Evolutionary conservation across 2,797 vertebrate species (phyloP).

Genomic region (Microctenopoma lineatum): DNA sequence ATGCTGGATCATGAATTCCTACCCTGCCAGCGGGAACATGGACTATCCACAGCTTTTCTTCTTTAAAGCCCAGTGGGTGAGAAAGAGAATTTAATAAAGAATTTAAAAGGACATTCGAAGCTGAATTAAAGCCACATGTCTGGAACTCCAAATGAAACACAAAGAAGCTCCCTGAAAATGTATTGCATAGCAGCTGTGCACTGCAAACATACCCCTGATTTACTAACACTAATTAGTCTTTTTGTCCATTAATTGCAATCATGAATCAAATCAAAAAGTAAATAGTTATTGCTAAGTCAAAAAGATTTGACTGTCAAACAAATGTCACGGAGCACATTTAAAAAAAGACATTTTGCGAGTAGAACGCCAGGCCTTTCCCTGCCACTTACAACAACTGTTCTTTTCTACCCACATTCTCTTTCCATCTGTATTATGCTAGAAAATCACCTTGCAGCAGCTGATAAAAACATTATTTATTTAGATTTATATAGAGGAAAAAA

Average conservation of each 20-base stretch:
- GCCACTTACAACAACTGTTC: conserved; percentile 55
- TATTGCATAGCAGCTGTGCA: not conserved
- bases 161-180: conserved; percentile 4
- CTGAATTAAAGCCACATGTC: conserved; percentile 53
- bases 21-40: conserved; percentile 62
- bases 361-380: conserved; percentile 21
- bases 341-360: conserved; percentile 28
- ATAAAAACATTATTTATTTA: conserved; percentile 68
- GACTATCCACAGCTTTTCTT: conserved; percentile 64
- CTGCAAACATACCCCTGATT: conserved; percentile 18
- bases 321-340: conserved; percentile 16
- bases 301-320: conserved; percentile 9
- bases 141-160: conserved; percentile 31
- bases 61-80: conserved; percentile 54
- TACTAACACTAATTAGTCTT: conserved; percentile 4
- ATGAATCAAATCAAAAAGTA: conserved; percentile 5
- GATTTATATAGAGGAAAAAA: conserved; percentile 35
- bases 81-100: conserved; percentile 69
- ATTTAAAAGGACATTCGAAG: conserved; percentile 66
- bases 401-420: conserved; percentile 39
- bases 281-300: conserved; percentile 2
- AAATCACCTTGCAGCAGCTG: conserved; percentile 62
- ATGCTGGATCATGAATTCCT: conserved; percentile 78
- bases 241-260: not conserved
- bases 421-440: conserved; percentile 65